Base-by-base conservation (phyloP, 92 coral and sea anemone genomes). In the Porites evermanni region DNA sequence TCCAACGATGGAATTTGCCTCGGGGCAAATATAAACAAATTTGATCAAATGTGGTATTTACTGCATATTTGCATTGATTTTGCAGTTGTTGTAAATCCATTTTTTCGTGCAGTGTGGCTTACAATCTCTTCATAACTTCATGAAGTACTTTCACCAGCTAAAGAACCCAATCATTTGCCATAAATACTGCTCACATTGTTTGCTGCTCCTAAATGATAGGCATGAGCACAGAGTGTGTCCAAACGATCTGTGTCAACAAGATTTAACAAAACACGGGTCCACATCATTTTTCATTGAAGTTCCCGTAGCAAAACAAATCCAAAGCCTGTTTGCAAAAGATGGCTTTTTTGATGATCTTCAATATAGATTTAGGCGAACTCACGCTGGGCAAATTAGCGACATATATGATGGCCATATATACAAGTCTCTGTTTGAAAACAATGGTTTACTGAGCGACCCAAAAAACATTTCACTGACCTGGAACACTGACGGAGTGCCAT, bases 401-500 rank as follows among this genome's bases (percentile, higher is more conserved):
- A 80, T 85, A 24, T 85, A 79, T 67, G 93, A 89, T 80, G 93
- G 90, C 64, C 56, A 52, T 53, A 19, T 90, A 50, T 90, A 90
- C 71, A 85, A 59, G 74, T 64, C 71, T 71, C 21, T 21, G 53
- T 56, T 63, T 50, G 53, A 44, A 44, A 72, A 67, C 64, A 83
- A 68, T 19, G 87, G 89, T 23, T 65, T 90, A 52, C 65, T 85
- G 59, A 66, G 58, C 32, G 44, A 76, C 18, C 66, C 79, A 2
- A 59, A 63, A 59, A 84, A 89, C 74, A 85, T 89, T 14, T 92
- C 95, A 1, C 83, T 90, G 67, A 24, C 83, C 3, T 58, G 64
- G 70, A 92, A 92, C 75, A 90, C 93, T 38, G 95, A 92, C 24
- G 91, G 95, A 10, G 89, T 83, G 12, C 93, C 95, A 0, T 83